Evolutionary conservation across 2,113 vertebrate genomes (phyloP).

Genomic region (human (Homo sapiens)): DNA sequence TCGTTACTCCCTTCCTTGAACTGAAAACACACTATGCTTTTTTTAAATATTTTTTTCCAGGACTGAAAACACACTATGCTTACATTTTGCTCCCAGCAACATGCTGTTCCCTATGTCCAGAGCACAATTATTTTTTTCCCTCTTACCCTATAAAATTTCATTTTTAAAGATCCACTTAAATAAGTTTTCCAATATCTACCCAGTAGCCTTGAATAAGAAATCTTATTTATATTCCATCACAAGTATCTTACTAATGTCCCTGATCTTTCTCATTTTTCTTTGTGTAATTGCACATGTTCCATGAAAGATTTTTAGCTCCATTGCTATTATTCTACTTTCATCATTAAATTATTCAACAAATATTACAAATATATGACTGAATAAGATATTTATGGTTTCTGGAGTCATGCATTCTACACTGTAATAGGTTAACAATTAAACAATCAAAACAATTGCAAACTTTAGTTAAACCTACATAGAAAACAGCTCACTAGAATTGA

Average conservation of each 20-base stretch:
- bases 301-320: background rate
- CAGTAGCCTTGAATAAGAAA: background rate
- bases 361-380: background rate
- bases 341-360: background rate
- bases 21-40: background rate
- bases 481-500: background rate
- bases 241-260: background rate
- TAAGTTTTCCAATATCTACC: background rate
- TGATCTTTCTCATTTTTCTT: background rate
- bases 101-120: background rate
- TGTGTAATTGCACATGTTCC: background rate
- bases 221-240: background rate
- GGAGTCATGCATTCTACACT: background rate
- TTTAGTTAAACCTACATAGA: background rate
- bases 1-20: background rate
- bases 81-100: background rate
- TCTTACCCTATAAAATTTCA: background rate
- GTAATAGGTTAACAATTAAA: background rate
- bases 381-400: background rate
- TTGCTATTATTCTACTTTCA: background rate
- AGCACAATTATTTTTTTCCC: background rate
- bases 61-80: background rate
- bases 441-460: background rate
- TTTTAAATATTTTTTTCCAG: too few relatives aligned
- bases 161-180: background rate